phyloP scores from a whole-genome alignment of 2,888 invertebrate species.

The Coelopa pilipes region DNA sequence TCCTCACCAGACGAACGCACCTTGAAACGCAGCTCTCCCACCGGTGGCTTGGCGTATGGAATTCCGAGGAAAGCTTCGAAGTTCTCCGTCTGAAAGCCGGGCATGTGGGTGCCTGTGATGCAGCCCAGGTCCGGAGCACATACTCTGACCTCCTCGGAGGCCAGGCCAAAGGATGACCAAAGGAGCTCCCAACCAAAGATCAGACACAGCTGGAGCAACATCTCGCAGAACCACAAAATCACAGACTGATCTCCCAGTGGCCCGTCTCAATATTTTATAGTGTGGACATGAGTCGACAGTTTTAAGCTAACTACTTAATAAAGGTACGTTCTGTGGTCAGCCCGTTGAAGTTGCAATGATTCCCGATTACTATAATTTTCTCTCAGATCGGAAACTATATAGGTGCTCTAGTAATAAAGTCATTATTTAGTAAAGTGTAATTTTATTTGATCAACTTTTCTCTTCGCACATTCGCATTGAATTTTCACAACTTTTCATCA shows the following conservation, averaged over 20 bases:
- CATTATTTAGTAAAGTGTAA: background rate
- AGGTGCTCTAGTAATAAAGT: too few species aligned
- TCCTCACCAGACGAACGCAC: conserved; percentile 46
- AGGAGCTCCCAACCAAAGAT: too few species aligned
- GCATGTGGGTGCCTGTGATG: conserved; percentile 53
- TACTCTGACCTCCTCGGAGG: conserved; percentile 44
- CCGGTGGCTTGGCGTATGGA: conserved; percentile 62
- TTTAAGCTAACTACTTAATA: background rate
- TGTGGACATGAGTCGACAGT: too few species aligned
- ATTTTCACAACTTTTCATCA: background rate
- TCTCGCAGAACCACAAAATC: too few species aligned
- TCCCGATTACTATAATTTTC: too few species aligned
- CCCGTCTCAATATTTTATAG: too few species aligned
- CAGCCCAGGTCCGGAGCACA: conserved; percentile 55
- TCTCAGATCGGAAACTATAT: too few species aligned
- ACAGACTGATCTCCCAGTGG: too few species aligned
- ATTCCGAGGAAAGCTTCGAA: conserved; percentile 64
- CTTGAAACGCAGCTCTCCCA: conserved; percentile 57
- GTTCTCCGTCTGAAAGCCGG: conserved; percentile 51
- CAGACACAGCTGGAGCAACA: too few species aligned
- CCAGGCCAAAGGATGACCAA: too few species aligned
- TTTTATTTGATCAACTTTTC: background rate
- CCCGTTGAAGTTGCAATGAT: too few species aligned
- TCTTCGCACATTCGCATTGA: background rate
- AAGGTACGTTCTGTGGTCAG: background rate